Base-by-base conservation (phyloP, 2,888 invertebrate genomes). In the Drosophila paracracens region DNA sequence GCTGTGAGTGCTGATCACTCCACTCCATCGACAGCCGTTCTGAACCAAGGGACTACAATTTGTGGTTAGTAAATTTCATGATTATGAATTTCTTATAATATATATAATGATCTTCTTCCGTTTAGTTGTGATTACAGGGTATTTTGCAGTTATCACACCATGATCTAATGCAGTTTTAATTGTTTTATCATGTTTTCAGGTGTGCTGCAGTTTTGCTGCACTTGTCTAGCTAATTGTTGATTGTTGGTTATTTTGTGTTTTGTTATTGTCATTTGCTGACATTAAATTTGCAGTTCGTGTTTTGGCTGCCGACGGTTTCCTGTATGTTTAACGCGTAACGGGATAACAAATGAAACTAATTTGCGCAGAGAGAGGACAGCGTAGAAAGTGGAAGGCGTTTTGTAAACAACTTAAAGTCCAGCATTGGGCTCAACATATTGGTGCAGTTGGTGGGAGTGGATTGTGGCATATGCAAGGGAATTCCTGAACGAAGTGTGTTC, bases 251-350 rank as follows among this genome's bases (percentile, higher is more conserved):
- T 59, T 67, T 40, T 59, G 36, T 57, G 57, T 18, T 25, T 38
- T 35, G 33, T 56, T 51, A 46, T 51, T 54, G 63, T 61, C 46
- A 51, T 53, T 27, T 29, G 43, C 67, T 64, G 65, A 57, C 58
- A 69, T 79, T 72, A 66, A 69, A 77, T 77, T 78, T 64, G 64
- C 83, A 70, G 78, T 83, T 81, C 74, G 81, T 74, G 79, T 27
- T 43, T 40, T 27, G 46, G 53, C 69, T 63, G 59, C n/a, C 51
- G 31, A 40, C 46, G 35, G 70, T 63, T 86, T 89, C 76, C 88
- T 78, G 70, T 88, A 74, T 86, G 58, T 79, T 79, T 82, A 74
- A 60, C 53, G 81, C 67, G 36, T 53, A 76, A 72, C 77, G 50
- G 60, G 29, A 69, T 58, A 73, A 57, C 29, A 56, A 48, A 56